phyloP scores from a whole-genome alignment of 1,140 invertebrate species.

The Trissolcus basalis region DNA sequence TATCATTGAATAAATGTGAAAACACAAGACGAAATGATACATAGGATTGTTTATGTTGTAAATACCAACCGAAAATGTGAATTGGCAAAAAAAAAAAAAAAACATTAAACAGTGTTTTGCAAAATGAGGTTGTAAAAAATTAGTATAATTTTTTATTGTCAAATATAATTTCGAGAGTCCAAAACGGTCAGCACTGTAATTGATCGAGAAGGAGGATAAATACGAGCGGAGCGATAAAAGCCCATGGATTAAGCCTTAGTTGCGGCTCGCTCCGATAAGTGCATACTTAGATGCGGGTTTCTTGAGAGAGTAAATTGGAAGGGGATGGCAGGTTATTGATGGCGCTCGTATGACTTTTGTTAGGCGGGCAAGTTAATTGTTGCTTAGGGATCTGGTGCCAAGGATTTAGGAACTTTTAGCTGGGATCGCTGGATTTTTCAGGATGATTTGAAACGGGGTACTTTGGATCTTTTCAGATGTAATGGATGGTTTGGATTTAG shows the following conservation, averaged over 20 bases:
- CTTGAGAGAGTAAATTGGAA: conserved; percentile 27
- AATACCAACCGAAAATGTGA: too few species aligned
- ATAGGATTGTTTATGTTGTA: too few species aligned
- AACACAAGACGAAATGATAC: too few species aligned
- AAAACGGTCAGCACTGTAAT: conserved; percentile 50
- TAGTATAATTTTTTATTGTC: too few species aligned
- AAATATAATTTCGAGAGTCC: background rate
- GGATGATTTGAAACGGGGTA: conserved; percentile 19
- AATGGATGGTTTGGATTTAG: conserved; percentile 32
- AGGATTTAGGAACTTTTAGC: conserved; percentile 42
- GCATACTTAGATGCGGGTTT: conserved; percentile 54
- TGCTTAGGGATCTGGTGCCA: conserved; percentile 38
- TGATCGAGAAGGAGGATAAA: conserved; percentile 56
- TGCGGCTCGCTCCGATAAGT: conserved; percentile 50
- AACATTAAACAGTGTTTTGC: too few species aligned
- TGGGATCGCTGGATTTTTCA: conserved; percentile 36
- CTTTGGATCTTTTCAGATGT: conserved; percentile 22
- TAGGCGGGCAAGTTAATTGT: conserved; percentile 44
- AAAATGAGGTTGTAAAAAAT: too few species aligned
- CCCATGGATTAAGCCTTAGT: conserved; percentile 50
- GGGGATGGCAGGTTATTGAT: conserved; percentile 42
- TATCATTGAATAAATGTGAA: too few species aligned
- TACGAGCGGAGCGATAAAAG: conserved; percentile 55
- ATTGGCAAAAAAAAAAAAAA: too few species aligned
- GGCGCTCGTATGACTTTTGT: conserved; percentile 47